Conservation (phyloP, 2,113 vertebrate species). For the Pipa parva region DNA sequence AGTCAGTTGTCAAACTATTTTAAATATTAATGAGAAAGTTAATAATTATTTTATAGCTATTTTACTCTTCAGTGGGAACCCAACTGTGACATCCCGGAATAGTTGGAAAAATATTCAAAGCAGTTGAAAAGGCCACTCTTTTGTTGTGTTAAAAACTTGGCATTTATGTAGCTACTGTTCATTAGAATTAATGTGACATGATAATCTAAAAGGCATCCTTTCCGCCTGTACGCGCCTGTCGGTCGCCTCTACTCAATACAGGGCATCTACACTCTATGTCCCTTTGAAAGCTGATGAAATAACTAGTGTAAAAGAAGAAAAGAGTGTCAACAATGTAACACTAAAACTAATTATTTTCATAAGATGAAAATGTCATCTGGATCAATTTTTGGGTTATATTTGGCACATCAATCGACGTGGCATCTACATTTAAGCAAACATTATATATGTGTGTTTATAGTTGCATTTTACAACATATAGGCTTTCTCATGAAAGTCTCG, state of each 20-base stretch:
- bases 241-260: slow-evolving; percentile 54
- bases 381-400: too few species aligned
- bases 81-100: not conserved
- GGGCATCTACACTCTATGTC: slow-evolving; percentile 45
- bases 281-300: slow-evolving; percentile 60
- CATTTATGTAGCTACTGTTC: too few species aligned
- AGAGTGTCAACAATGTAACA: not conserved
- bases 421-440: too few species aligned
- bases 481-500: too few species aligned
- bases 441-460: too few species aligned
- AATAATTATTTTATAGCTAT: slow-evolving; percentile 13
- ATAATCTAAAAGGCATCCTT: too few species aligned
- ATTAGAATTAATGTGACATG: too few species aligned
- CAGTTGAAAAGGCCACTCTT: not conserved
- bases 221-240: slow-evolving; percentile 57
- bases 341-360: too few species aligned
- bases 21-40: not conserved
- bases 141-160: too few species aligned
- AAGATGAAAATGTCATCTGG: too few species aligned
- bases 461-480: too few species aligned
- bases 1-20: not conserved
- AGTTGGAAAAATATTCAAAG: not conserved
- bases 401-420: too few species aligned
- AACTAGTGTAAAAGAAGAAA: slow-evolving; percentile 46
- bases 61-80: not conserved